Evolutionary conservation across 2,797 vertebrate genomes (phyloP).

Genomic region (Artibeus lituratus): DNA sequence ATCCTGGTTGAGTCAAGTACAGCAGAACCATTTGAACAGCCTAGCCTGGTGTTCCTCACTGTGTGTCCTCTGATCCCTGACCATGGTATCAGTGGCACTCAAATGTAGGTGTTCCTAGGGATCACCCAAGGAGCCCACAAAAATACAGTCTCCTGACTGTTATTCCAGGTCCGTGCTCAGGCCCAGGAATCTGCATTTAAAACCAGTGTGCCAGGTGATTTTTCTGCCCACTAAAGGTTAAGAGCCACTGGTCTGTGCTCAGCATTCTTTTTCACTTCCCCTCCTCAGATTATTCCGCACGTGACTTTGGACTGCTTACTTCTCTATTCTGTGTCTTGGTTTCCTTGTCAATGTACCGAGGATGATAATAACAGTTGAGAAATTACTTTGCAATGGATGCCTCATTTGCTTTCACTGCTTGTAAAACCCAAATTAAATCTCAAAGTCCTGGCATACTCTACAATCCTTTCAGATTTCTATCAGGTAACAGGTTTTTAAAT

Average conservation of each 20-base stretch:
- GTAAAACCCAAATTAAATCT: conserved; percentile 68
- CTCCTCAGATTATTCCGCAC: neutral
- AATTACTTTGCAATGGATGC: conserved; percentile 57
- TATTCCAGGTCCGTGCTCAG: neutral
- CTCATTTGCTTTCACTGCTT: conserved; percentile 65
- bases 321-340: neutral
- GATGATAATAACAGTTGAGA: conserved; percentile 34
- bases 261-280: neutral
- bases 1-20: neutral
- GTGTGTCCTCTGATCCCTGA: neutral
- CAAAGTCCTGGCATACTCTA: conserved; percentile 5
- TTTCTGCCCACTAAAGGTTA: neutral
- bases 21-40: neutral
- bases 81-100: neutral
- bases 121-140: neutral
- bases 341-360: conserved; percentile 2
- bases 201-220: neutral
- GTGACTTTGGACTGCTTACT: neutral
- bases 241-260: neutral
- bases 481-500: conserved; percentile 59
- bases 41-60: neutral
- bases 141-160: neutral
- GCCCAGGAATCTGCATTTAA: neutral
- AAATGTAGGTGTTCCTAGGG: neutral
- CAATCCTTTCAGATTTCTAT: conserved; percentile 50